A percentile compares a stretch with the other conserved stretches of the same genome.
These are phyloP conservation scores for Lasioglossum pauxillum DNA, from an alignment of 2,888 invertebrate genomes.

Conservation along the genomic window DNA sequence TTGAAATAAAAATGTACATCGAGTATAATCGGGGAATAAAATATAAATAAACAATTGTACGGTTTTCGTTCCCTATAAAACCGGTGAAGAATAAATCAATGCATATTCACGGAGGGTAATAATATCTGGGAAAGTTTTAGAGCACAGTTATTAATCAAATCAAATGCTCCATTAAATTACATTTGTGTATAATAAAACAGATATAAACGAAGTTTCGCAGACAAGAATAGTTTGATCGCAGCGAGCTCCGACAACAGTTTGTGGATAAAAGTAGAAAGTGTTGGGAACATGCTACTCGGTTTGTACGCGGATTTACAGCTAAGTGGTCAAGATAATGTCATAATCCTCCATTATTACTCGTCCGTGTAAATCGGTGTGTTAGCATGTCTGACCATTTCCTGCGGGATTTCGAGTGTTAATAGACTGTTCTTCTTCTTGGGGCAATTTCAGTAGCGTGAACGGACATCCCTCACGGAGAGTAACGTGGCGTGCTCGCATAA, in stretches of 20 bases:
- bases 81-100: not conserved
- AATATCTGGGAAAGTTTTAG: not conserved
- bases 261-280: not conserved
- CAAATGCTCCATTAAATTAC: not conserved
- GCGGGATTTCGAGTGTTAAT: conserved; percentile 56
- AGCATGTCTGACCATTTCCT: conserved; percentile 48
- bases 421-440: conserved; percentile 48
- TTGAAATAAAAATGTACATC: not conserved
- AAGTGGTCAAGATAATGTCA: conserved; percentile 36
- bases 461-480: conserved; percentile 63
- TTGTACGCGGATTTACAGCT: not conserved
- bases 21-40: not conserved
- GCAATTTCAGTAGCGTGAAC: conserved; percentile 57
- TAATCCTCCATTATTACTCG: conserved; percentile 56
- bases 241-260: not conserved
- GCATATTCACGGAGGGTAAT: not conserved
- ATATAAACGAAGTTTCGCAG: not conserved
- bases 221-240: not conserved
- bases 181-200: not conserved
- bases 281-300: conserved; percentile 16
- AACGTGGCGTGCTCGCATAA: conserved; percentile 65
- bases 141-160: not conserved
- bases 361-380: conserved; percentile 39
- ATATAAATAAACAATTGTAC: not conserved
- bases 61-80: not conserved